phyloP scores from a whole-genome alignment of 2,888 invertebrate species.

The Epistrophella euchroma region DNA sequence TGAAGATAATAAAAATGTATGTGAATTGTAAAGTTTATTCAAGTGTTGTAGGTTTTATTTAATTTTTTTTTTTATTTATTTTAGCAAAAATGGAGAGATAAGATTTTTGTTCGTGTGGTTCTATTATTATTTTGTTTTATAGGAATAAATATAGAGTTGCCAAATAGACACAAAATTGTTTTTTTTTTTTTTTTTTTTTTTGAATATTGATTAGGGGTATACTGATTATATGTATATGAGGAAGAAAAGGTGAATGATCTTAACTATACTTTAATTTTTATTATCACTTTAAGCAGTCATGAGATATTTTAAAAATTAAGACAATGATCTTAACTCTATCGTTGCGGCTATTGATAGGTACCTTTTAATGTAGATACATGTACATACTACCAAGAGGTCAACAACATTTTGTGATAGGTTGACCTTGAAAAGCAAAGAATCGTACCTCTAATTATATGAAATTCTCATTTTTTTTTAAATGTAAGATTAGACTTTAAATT shows the following conservation, averaged over 20 bases:
- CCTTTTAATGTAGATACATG: neutral
- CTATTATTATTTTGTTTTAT: conserved; percentile 25
- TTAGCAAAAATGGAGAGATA: conserved; percentile 63
- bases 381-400: neutral
- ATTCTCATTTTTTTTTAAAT: neutral
- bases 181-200: neutral
- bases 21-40: conserved; percentile 39
- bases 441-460: neutral
- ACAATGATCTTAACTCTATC: conserved; percentile 7
- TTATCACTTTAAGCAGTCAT: conserved; percentile 1
- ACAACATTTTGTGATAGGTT: conserved; percentile 4
- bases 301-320: neutral
- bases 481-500: conserved; percentile 5
- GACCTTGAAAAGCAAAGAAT: neutral
- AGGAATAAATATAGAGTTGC: conserved; percentile 44
- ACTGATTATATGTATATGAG: neutral
- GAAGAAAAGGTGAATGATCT: conserved; percentile 31
- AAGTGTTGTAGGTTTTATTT: conserved; percentile 37
- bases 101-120: conserved; percentile 45
- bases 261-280: neutral
- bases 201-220: conserved; percentile 18
- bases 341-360: neutral
- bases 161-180: conserved; percentile 11
- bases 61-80: neutral
- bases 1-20: conserved; percentile 36